Evolutionary conservation across 2,888 invertebrate genomes (phyloP).

Genomic region (Phaedon cochleariae): DNA sequence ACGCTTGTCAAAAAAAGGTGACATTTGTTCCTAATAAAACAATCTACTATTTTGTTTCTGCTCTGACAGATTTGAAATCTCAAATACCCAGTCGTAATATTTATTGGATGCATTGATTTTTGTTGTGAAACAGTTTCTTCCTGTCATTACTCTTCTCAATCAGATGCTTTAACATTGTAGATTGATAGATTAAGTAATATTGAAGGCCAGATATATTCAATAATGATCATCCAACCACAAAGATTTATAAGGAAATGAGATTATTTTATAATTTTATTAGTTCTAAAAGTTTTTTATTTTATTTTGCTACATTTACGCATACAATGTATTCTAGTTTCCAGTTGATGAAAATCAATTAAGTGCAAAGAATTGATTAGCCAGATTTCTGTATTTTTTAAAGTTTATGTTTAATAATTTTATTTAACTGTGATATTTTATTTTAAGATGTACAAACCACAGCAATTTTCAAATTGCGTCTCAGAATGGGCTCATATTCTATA

Average conservation of each 20-base stretch:
- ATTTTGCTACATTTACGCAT: neutral
- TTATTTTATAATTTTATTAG: neutral
- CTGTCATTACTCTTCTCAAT: conserved; percentile 25
- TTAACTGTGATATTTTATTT: neutral
- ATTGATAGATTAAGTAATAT: conserved; percentile 16
- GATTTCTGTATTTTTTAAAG: neutral
- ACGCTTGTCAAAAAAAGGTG: too few species aligned
- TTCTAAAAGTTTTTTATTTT: neutral
- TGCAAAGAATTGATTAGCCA: neutral
- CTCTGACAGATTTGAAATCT: too few species aligned
- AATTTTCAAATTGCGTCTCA: too few species aligned
- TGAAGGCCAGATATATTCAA: conserved; percentile 1
- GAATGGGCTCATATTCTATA: too few species aligned
- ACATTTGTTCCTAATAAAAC: too few species aligned
- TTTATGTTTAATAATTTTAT: neutral
- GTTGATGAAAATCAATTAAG: neutral
- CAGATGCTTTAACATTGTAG: conserved; percentile 24
- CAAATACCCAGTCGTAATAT: too few species aligned
- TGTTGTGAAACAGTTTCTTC: too few species aligned
- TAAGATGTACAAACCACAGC: neutral
- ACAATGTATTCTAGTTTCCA: neutral
- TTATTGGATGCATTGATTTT: too few species aligned
- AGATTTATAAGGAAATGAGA: neutral
- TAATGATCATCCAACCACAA: neutral
- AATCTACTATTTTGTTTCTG: too few species aligned